Evolutionary conservation across 2,797 vertebrate species (phyloP).

Genomic region (Limnodromus scolopaceus): DNA sequence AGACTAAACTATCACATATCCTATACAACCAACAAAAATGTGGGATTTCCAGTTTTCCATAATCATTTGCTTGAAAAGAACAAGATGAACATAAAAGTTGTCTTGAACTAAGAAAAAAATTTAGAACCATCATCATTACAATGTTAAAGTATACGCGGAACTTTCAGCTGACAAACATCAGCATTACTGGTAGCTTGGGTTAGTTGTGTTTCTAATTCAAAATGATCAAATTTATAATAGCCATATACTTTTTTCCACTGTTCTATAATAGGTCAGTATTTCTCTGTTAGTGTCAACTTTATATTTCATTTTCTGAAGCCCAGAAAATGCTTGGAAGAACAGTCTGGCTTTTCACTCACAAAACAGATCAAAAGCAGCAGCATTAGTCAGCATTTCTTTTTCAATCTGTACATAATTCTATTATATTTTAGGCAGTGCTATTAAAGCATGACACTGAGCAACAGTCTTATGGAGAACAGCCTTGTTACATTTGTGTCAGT

Average conservation of each 20-base stretch:
- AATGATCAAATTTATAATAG: not conserved
- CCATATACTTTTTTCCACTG: not conserved
- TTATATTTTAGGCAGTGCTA: not conserved
- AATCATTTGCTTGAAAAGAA: not conserved
- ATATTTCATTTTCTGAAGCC: conserved; percentile 1
- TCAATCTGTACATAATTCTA: not conserved
- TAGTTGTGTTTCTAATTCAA: not conserved
- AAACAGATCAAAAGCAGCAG: not conserved
- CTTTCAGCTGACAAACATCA: not conserved
- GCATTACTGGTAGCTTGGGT: not conserved
- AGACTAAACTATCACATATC: not conserved
- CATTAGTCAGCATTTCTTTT: conserved; percentile 11
- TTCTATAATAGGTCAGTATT: not conserved
- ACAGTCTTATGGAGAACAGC: not conserved
- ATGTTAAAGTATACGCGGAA: not conserved
- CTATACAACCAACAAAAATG: not conserved
- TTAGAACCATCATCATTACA: not conserved
- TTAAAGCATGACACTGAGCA: not conserved
- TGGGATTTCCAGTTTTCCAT: not conserved
- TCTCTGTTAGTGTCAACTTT: not conserved
- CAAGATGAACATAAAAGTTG: not conserved
- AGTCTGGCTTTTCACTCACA: not conserved
- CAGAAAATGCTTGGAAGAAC: not conserved
- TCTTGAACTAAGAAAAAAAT: not conserved
- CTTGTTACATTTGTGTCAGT: not conserved